Base-by-base conservation (phyloP, 2,888 invertebrate genomes). In the Zygogramma bicolorata region DNA sequence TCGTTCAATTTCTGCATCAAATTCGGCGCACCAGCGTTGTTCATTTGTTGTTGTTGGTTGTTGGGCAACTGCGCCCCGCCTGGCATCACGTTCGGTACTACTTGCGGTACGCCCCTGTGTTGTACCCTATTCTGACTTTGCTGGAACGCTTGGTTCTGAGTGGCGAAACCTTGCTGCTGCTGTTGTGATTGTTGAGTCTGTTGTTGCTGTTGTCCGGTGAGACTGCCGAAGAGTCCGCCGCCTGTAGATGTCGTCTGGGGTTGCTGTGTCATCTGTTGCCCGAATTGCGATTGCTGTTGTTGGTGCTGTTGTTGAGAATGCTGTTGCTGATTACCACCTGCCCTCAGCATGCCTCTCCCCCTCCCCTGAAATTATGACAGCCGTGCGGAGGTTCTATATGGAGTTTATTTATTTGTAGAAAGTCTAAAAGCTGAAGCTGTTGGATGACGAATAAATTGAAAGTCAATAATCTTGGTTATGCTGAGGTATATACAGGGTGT, bases 1-100 rank as follows among this genome's bases (percentile, higher is more conserved):
- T 96, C 96, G 82, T 94, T 92, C 86, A 96, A 92, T 88, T 96
- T 96, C 87, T 95, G 95, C 93, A 96, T 95, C 80, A 96, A 91
- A 88, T 95, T 95, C 72, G 94, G 93, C 68, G 86, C 87, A 40
- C 86, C 87, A 68, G 86, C 87, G 70, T 85, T 87, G 73, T 85
- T 87, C 71, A 84, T 88, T 80, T 84, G 88, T 75, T 83, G 87
- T 76, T 83, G 85, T 77, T 82, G 80, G 29, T 73, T 75, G 40
- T 69, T 74, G 72, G 70, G 73, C 63, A 73, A 71, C 34, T 73
- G 74, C 80, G 76, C 80, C 6, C 75, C 74, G 8, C 80, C 81
- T 70, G 68, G 75, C 75, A 81, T 81, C 7, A 88, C 87, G 34
- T 86, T 89, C 6, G 89, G 89, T 65, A 89, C 79, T 31, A 88